phyloP scores from a whole-genome alignment of 2,113 vertebrate genomes.

The Orycteropus afer region DNA sequence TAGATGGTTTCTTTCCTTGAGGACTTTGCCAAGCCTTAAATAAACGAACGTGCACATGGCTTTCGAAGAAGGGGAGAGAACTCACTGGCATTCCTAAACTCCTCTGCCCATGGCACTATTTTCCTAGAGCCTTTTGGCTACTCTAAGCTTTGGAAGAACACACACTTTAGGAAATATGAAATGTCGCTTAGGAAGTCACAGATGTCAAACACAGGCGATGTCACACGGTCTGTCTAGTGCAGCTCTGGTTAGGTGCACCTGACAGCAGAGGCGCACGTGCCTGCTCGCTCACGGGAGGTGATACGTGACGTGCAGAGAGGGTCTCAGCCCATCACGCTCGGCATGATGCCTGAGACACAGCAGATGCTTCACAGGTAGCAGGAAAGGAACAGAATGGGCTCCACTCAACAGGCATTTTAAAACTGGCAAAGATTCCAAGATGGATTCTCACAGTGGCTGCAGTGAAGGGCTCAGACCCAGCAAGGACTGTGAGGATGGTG shows the following conservation, averaged over 20 bases:
- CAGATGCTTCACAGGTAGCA: accelerated
- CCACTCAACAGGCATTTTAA: not conserved
- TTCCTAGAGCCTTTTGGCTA: not conserved
- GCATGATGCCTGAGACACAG: not conserved
- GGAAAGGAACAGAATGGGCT: not conserved
- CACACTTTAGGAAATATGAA: not conserved
- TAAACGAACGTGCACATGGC: not conserved
- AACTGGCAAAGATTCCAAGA: not conserved
- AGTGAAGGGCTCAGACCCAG: too few relatives aligned
- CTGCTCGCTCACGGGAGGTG: accelerated
- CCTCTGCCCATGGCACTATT: accelerated
- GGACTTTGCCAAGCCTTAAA: not conserved
- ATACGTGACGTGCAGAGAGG: accelerated
- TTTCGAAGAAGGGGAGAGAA: not conserved
- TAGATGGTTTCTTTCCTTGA: not conserved
- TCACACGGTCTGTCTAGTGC: accelerated
- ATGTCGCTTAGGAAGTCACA: not conserved
- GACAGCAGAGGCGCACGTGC: accelerated
- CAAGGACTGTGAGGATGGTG: too few relatives aligned
- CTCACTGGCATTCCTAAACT: not conserved
- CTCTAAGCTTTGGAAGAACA: not conserved
- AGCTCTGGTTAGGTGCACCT: accelerated
- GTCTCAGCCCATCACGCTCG: not conserved
- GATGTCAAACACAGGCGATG: not conserved
- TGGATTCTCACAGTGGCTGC: too few relatives aligned